A percentile compares a stretch with the other conserved stretches of the same genome.
phyloP scores from a whole-genome alignment of 2,113 vertebrate genomes.

The Ameiurus melas region DNA sequence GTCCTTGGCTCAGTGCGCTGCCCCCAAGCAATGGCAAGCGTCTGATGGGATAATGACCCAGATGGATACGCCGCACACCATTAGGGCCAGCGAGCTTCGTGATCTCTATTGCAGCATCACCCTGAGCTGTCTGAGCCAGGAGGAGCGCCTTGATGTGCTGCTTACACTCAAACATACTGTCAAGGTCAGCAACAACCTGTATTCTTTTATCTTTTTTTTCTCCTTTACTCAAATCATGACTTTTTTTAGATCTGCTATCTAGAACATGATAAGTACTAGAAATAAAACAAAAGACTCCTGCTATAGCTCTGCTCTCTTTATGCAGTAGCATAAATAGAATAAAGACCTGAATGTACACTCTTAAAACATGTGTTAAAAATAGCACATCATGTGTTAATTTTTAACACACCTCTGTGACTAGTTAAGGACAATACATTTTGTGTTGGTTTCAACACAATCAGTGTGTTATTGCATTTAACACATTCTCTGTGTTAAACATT shows the following conservation, averaged over 20 bases:
- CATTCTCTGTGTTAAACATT: no score
- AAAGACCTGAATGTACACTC: no score
- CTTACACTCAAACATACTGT: conserved; percentile 80
- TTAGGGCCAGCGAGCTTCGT: conserved; percentile 81
- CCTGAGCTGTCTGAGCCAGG: conserved; percentile 62
- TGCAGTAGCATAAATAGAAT: neutral
- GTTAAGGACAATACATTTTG: no score
- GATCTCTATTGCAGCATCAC: conserved; percentile 80
- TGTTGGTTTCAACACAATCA: no score
- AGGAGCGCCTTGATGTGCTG: conserved; percentile 78
- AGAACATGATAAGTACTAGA: neutral
- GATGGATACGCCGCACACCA: conserved; percentile 81
- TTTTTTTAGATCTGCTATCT: neutral
- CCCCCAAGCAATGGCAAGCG: conserved; percentile 78
- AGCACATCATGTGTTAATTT: no score
- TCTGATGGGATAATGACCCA: conserved; percentile 74
- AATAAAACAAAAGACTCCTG: neutral
- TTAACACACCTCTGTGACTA: no score
- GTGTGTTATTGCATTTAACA: no score
- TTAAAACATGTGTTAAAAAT: no score
- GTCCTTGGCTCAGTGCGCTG: conserved; percentile 74
- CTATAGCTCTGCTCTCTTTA: neutral
- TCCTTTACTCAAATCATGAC: neutral
- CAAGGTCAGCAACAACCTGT: conserved; percentile 70
- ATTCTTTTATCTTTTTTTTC: neutral